These are phyloP conservation scores for Hydractinia symbiolongicarpus DNA, from an alignment of 30 jellyfish, hydroid and myxozoan genomes.

Conservation along the genomic window DNA sequence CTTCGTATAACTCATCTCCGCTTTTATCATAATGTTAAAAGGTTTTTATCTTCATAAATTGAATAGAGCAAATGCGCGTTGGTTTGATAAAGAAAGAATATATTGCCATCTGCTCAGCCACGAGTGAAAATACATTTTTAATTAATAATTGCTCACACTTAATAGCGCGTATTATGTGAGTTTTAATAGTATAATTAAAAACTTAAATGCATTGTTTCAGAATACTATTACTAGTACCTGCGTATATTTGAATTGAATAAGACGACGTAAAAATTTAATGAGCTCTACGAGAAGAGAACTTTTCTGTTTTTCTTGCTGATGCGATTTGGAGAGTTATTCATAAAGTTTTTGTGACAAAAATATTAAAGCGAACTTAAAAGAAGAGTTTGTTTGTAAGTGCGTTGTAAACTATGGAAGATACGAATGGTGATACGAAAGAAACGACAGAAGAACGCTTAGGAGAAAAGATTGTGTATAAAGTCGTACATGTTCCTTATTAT, in stretches of 20 bases:
- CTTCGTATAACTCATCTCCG: too few relatives aligned
- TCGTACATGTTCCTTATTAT: conserved; percentile 30
- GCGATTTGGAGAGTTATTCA: conserved; percentile 10
- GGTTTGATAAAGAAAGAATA: conserved; percentile 2
- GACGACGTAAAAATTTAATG: conserved; percentile 34
- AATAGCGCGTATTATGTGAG: conserved; percentile 6
- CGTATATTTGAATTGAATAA: conserved; percentile 30
- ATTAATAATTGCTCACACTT: conserved; percentile 27
- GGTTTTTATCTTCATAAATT: conserved; percentile 7
- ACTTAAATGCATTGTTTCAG: conserved; percentile 30
- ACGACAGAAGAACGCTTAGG: background rate
- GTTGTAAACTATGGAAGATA: conserved; percentile 21
- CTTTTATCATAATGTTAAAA: background rate
- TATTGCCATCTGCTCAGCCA: conserved; percentile 35
- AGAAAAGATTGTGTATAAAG: conserved; percentile 28
- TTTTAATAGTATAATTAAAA: conserved; percentile 36
- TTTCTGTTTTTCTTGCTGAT: conserved; percentile 13
- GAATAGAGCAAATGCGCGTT: conserved; percentile 9
- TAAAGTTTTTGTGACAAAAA: background rate
- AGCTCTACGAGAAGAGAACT: conserved; percentile 30
- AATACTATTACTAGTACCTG: conserved; percentile 15
- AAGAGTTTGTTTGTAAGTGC: background rate
- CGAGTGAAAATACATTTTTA: conserved; percentile 27
- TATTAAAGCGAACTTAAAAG: conserved; percentile 1
- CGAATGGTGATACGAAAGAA: background rate